Evolutionary conservation across 1,140 invertebrate genomes (phyloP), one percentile per base, ranked within the genome.

Genomic region (Melitaea cinxia): DNA sequence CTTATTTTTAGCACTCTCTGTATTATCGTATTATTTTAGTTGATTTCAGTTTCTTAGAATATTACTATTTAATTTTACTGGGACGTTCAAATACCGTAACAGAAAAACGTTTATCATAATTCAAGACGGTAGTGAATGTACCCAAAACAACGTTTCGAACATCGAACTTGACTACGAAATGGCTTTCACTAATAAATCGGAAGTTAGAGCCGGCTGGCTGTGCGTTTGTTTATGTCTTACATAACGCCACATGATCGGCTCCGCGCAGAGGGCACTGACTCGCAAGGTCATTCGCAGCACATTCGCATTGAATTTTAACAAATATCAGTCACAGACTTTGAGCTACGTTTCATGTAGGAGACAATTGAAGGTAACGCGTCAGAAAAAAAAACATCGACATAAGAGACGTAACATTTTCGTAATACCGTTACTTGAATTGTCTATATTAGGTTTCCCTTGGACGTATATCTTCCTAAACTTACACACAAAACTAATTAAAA

Each of bases 201-300:
- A 64, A 57, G 28, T 45, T 42, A 0, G 17, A 42, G 15, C 30
- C 30, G 50, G n/a, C n/a, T n/a, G 24, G 35, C 26, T 21, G 39
- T n/a, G 37, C 15, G 24, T 28, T 42, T 63, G 55, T 63, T 63
- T 63, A n/a, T 28, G 10, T 42, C 37, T 66, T 39, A 47, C 52
- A 14, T 60, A 33, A 61, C 42, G 42, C 42, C 52, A n/a, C 35
- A 15, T 24, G 33, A 24, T 15, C 54, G 21, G 23, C 54, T 14
- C 37, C 33, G 21, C 54, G 56, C 23, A 5, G 45, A 61, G 60
- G 55, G 55, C 68, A 70, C 52, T 68, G 69, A 71, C 65, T 68
- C 47, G 50, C 69, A 68, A 66, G 69, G 72, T 59, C 72, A 64
- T 57, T 30, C 19, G 23, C 59, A n/a, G 35, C 47, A 33, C 53